These are phyloP conservation scores for Aphaenogaster ashmeadi DNA, from an alignment of 1,140 invertebrate genomes.

Conservation along the genomic window DNA sequence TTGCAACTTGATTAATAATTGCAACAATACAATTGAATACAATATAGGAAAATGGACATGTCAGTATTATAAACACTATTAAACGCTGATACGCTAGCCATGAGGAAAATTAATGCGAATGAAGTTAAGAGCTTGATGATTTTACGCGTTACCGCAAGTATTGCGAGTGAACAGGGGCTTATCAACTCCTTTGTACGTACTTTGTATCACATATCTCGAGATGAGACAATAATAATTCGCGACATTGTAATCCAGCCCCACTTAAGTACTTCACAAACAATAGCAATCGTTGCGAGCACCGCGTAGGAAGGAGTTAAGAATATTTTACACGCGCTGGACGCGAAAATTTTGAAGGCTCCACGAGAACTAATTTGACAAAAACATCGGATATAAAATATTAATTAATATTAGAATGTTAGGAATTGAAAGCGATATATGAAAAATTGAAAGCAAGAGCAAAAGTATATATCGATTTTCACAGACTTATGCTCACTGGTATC, in stretches of 20 bases:
- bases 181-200: background rate
- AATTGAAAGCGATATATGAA: background rate
- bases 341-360: background rate
- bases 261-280: background rate
- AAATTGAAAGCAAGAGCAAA: background rate
- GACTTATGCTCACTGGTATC: background rate
- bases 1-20: background rate
- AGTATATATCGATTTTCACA: conserved; percentile 21
- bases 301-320: conserved; percentile 1
- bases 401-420: conserved; percentile 27
- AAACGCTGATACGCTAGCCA: background rate
- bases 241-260: conserved; percentile 5
- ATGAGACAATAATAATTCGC: conserved; percentile 30
- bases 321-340: conserved; percentile 19
- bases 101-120: background rate
- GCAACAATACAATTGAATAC: background rate
- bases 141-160: background rate
- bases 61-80: background rate
- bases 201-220: conserved; percentile 37
- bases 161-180: background rate
- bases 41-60: background rate
- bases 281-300: background rate
- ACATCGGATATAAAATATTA: background rate
- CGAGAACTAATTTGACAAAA: background rate
- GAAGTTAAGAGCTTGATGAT: background rate